These are phyloP conservation scores for Metallyticus violacea DNA, from an alignment of 2,888 invertebrate genomes.

Conservation along the genomic window DNA sequence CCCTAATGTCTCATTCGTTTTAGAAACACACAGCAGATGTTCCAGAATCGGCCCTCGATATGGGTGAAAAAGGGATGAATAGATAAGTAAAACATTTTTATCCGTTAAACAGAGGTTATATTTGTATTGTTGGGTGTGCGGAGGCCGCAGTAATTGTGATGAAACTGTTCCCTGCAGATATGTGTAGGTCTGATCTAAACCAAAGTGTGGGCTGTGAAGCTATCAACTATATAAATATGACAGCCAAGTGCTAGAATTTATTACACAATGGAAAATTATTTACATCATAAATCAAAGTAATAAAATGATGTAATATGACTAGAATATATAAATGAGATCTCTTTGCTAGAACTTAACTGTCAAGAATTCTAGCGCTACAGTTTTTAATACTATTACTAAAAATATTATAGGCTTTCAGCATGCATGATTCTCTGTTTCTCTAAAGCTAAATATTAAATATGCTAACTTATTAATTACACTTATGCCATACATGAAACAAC, in stretches of 20 bases:
- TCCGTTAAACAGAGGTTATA: background rate
- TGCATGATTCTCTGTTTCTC: no score
- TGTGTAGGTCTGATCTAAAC: background rate
- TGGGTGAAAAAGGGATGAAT: no score
- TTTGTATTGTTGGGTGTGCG: background rate
- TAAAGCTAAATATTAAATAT: no score
- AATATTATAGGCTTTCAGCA: no score
- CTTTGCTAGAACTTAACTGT: background rate
- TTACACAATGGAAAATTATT: background rate
- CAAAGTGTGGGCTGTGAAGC: background rate
- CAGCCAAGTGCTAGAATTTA: background rate
- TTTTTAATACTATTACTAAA: no score
- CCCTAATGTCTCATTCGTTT: no score
- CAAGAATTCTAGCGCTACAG: no score
- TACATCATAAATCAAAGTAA: background rate
- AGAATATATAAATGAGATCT: no score
- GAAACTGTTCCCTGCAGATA: background rate
- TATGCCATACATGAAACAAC: no score
- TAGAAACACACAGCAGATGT: no score
- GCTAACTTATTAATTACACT: no score
- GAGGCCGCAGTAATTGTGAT: background rate
- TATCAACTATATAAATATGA: background rate
- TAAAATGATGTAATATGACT: background rate
- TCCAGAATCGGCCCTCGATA: no score
- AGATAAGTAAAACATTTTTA: background rate